These are phyloP conservation scores for Myodes glareolus DNA, from an alignment of 2,113 vertebrate species.

Conservation along the genomic window DNA sequence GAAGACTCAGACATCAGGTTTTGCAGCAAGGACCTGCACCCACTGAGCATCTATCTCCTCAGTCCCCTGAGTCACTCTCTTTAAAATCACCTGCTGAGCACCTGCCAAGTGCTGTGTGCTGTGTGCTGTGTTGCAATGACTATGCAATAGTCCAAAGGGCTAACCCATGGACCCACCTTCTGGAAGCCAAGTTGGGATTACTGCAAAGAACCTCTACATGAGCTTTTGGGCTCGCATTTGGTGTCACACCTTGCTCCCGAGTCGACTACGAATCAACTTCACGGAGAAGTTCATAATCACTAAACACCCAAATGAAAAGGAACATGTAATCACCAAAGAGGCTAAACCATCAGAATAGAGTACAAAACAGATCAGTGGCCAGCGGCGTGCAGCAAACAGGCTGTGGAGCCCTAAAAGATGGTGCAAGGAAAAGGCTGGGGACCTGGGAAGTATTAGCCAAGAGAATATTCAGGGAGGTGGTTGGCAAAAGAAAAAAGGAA, in stretches of 20 bases:
- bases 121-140: not conserved
- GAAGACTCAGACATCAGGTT: not conserved
- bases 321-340: not conserved
- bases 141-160: not conserved
- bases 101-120: not conserved
- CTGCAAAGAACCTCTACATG: too few relatives aligned
- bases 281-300: not conserved
- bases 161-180: not conserved
- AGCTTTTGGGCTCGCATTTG: not conserved
- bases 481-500: not conserved
- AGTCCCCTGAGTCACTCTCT: not conserved
- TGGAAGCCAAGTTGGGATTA: not conserved
- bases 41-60: too few relatives aligned
- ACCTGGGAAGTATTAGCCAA: too few relatives aligned
- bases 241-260: not conserved
- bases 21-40: not conserved
- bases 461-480: rapidly evolving
- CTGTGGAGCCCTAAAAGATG: not conserved
- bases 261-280: not conserved
- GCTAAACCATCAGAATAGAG: not conserved
- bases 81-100: not conserved
- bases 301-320: not conserved
- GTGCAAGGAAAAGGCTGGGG: not conserved
- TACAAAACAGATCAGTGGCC: not conserved
- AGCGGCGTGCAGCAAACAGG: not conserved